phyloP scores from a whole-genome alignment of 2,113 vertebrate genomes.

The Strigops habroptila region DNA sequence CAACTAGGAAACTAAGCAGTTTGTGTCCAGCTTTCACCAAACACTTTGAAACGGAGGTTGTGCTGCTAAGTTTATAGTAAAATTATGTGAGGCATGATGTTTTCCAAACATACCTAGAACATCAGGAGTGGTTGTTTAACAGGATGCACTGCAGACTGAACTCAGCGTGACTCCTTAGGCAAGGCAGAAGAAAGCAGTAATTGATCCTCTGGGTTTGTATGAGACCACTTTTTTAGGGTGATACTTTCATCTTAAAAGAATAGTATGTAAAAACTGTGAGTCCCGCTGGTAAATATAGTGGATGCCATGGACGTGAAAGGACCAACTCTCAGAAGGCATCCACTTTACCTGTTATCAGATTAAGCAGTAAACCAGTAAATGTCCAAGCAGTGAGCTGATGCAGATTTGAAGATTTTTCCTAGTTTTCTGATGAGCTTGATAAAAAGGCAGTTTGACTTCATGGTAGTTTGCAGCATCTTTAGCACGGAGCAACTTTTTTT shows the following conservation, averaged over 20 bases:
- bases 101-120: not conserved
- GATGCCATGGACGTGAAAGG: not conserved
- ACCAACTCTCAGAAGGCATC: not conserved
- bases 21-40: not conserved
- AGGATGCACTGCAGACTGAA: not conserved
- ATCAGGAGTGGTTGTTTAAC: not conserved
- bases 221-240: not conserved
- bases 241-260: not conserved
- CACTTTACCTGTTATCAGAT: not conserved
- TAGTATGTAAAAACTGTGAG: not conserved
- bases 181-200: not conserved
- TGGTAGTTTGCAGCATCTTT: not conserved
- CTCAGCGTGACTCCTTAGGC: not conserved
- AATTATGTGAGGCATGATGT: not conserved
- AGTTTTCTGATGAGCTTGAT: not conserved
- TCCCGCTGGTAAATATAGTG: not conserved
- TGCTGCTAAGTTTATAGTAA: not conserved
- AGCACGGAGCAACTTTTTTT: not conserved
- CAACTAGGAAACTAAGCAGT: not conserved
- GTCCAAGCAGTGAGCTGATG: not conserved
- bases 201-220: not conserved
- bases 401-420: not conserved
- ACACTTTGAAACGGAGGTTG: not conserved
- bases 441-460: not conserved
- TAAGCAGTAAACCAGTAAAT: not conserved